Evolutionary conservation across 2,888 invertebrate genomes (phyloP).

Genomic region (Acleris laterana): DNA sequence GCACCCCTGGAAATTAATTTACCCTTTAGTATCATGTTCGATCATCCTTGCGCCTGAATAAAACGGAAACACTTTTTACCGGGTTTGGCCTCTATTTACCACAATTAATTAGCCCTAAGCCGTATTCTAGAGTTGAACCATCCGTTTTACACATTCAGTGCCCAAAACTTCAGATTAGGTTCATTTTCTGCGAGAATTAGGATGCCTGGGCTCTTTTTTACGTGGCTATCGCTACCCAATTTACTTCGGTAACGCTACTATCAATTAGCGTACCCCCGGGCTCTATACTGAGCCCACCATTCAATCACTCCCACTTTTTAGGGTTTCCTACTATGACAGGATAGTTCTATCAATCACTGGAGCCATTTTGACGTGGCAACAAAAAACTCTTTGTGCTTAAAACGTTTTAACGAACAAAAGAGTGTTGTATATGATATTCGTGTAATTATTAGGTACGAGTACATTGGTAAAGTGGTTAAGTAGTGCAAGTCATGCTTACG

Average conservation of each 20-base stretch:
- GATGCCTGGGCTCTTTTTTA: constrained; percentile 10
- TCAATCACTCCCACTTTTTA: constrained; percentile 47
- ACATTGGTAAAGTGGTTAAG: constrained; percentile 9
- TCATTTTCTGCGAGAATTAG: not conserved
- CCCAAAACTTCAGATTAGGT: not conserved
- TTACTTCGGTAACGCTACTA: constrained; percentile 57
- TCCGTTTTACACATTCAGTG: not conserved
- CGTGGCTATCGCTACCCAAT: constrained; percentile 44
- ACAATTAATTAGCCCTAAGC: no score
- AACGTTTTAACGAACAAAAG: constrained; percentile 26
- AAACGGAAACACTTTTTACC: no score
- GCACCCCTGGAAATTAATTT: no score
- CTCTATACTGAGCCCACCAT: constrained; percentile 45
- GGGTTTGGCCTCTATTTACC: no score
- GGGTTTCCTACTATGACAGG: constrained; percentile 17
- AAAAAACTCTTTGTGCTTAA: constrained; percentile 30
- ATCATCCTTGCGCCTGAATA: no score
- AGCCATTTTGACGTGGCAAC: constrained; percentile 18
- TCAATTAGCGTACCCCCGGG: constrained; percentile 55
- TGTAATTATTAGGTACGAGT: constrained; percentile 19
- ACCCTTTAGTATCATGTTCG: no score
- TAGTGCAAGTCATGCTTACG: constrained; percentile 21
- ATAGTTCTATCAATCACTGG: constrained; percentile 31
- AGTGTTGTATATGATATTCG: constrained; percentile 22
- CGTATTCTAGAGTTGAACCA: no score